phyloP scores from a whole-genome alignment of 2,797 vertebrate genomes.

The Dipus sagitta region DNA sequence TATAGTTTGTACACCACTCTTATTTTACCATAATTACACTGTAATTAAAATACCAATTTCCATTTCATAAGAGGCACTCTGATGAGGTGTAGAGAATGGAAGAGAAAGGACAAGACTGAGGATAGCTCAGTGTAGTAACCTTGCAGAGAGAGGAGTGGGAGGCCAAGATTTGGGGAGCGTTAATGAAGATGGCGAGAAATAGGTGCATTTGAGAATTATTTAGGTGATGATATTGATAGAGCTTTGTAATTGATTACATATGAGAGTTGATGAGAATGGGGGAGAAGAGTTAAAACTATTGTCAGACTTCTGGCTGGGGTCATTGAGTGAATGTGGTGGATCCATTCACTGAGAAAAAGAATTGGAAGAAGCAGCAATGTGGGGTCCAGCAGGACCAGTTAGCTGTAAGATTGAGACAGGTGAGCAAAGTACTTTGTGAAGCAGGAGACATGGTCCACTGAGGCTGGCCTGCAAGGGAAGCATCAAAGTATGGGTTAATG shows the following conservation, averaged over 20 bases:
- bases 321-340: background rate
- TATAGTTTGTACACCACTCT: background rate
- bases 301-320: background rate
- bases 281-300: background rate
- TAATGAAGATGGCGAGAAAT: background rate
- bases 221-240: background rate
- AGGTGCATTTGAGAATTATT: background rate
- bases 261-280: background rate
- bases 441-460: background rate
- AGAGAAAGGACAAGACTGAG: background rate
- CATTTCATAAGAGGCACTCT: slow-evolving; percentile 11
- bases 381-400: background rate
- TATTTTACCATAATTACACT: background rate
- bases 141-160: background rate
- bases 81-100: background rate
- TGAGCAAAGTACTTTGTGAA: background rate
- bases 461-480: background rate
- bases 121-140: background rate
- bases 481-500: background rate
- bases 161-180: background rate
- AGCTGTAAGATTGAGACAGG: background rate
- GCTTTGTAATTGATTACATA: background rate
- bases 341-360: background rate
- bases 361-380: background rate
- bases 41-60: background rate